Evolutionary conservation across 2,888 invertebrate genomes (phyloP), one percentile per base, ranked within the genome.

Genomic region (Epinotia brunnichana): DNA sequence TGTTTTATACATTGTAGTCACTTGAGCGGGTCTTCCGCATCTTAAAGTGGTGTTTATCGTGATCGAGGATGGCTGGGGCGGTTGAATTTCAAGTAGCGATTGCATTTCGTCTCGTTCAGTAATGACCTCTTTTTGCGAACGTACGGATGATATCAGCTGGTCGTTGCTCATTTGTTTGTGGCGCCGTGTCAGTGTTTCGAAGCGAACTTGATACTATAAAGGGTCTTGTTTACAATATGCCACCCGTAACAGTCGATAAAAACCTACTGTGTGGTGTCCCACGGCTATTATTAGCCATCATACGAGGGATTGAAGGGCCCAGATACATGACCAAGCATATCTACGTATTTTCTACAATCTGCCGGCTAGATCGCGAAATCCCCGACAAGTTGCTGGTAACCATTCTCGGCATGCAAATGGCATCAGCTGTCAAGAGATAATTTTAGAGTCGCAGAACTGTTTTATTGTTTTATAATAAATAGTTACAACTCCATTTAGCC

Each of bases 401-500:
- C 78, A 85, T 86, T 80, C 82, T 75, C 77, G 80, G 79, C 82
- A 83, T 84, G 83, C 79, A 75, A 85, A 86, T 87, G 77, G 77
- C 79, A 85, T 87, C 86, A 82, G 80, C 74, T 83, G 82, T 83
- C 83, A 83, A 76, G 81, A 74, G 85, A 85, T 86, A 85, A 85
- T 84, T 89, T 85, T 83, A 85, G 82, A 83, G 79, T 80, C 80
- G 77, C 78, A 75, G 74, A 77, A 78, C 24, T 51, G 56, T 61
- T 62, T 56, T 62, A 60, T 66, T 56, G 21, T 57, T 29, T 67
- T 67, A 44, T 29, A 59, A 59, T 35, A 67, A 62, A 68, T 68
- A 68, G 68, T 62, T 48, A 67, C 24, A 57, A 21, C 35, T 61
- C 24, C 17, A 59, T 48, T 66, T 60, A 48, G 10, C 21, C 61